Base-by-base conservation (phyloP, 2,113 vertebrate genomes). In the Melierax canorus region DNA sequence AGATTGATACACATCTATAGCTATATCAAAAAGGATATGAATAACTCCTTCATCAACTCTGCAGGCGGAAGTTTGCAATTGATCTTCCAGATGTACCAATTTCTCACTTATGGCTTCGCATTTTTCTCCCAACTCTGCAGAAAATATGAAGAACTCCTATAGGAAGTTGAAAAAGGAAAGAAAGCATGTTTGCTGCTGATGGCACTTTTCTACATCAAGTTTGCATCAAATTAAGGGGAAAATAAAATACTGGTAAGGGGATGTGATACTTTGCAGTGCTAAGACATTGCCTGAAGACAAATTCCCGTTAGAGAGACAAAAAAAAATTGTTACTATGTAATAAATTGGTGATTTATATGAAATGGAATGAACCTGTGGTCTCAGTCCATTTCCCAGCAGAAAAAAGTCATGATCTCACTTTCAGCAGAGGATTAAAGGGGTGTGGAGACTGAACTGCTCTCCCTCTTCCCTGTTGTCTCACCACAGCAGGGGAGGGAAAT, bases 1-100 rank as follows among this genome's bases (percentile, higher is more conserved):
- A 60, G 76, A 80, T 29, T 53, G 62, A 86, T 86, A 77, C 0
- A 1, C 32, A 87, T 39, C 88, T 80, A 59, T 11, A 93, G 16
- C 41, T 51, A 12, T 27, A 88, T 38, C 11, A 17, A 77, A 98
- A 99, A 99, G 99, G 99, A 99, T 99, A 99, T 99, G 98, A 96
- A 98, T 97, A 92, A 99, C 97, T 79, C 96, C 97, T 93, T 98
- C 98, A 85, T 99, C 99, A 34, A 86, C 97, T 92, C 97, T 98
- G 67, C 97, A 94, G 51, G 98, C 81, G 1, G 99, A 99, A 36
- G 53, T 93, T 81, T 98, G 98, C 88, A 99, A 97, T 67, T 99
- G 98, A 36, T 99, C 98, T 96, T 99, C 99, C 93, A 99, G 96
- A 94, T 94, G 97, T 94, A 98, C 59, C 51, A 99, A 94, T 92